Conservation (phyloP, 2,888 invertebrate genomes). For the Volucella inanis region DNA sequence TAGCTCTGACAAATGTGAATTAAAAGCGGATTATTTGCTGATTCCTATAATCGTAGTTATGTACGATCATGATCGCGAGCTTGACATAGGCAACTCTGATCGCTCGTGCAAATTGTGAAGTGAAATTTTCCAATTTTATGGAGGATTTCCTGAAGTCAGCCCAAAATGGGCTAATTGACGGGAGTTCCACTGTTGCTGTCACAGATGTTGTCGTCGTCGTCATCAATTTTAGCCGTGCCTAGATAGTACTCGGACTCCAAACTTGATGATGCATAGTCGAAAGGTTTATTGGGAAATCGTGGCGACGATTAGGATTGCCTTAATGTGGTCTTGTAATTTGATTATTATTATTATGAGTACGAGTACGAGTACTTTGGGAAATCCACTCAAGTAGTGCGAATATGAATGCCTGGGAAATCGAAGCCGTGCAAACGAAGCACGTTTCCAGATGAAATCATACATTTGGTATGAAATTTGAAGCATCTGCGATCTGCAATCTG, state of each 20-base stretch:
- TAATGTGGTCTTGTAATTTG: constrained; percentile 56
- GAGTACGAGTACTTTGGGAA: background rate
- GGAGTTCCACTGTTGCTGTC: constrained; percentile 4
- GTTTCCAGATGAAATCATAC: constrained; percentile 40
- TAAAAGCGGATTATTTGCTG: constrained; percentile 13
- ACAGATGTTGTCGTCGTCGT: background rate
- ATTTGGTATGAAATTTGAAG: background rate
- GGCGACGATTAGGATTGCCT: constrained; percentile 52
- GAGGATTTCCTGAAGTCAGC: constrained; percentile 47
- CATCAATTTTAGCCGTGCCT: background rate
- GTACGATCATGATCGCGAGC: constrained; percentile 19
- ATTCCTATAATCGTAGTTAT: background rate
- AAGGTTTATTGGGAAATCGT: constrained; percentile 51
- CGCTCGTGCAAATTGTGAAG: background rate
- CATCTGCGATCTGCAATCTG: background rate
- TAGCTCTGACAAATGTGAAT: background rate
- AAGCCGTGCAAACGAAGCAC: constrained; percentile 52
- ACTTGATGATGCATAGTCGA: constrained; percentile 3
- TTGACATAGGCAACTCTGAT: background rate
- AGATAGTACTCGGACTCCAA: constrained; percentile 26
- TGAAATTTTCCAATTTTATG: constrained; percentile 18
- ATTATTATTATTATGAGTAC: constrained; percentile 29
- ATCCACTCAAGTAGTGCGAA: constrained; percentile 28
- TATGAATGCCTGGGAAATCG: constrained; percentile 9
- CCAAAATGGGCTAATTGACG: constrained; percentile 6